phyloP scores from a whole-genome alignment of 2,113 vertebrate species.

The Nothocercus julius region DNA sequence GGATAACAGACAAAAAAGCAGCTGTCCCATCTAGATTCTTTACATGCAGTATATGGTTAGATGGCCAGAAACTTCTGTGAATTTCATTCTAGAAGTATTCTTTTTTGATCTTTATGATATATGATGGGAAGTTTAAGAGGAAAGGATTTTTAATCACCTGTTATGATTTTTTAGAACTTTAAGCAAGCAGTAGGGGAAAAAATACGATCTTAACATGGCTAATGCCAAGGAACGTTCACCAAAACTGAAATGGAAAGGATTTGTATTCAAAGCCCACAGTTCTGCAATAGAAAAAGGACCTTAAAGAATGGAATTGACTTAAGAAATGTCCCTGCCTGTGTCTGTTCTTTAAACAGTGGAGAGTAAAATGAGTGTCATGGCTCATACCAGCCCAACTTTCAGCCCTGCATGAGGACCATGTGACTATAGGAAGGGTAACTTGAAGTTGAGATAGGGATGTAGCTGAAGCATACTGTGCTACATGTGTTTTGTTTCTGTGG shows the following conservation, averaged over 20 bases:
- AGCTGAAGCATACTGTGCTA: neutral
- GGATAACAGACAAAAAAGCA: neutral
- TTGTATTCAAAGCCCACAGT: neutral
- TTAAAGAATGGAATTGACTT: neutral
- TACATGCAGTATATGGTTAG: neutral
- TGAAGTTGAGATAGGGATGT: neutral
- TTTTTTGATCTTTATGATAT: neutral
- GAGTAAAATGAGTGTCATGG: neutral
- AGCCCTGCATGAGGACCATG: neutral
- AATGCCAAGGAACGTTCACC: neutral
- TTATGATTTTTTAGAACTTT: neutral
- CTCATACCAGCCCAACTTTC: neutral
- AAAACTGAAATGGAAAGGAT: neutral
- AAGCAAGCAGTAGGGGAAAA: neutral
- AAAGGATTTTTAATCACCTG: neutral
- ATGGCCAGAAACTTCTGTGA: neutral
- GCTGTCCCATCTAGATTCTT: neutral
- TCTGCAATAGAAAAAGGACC: neutral
- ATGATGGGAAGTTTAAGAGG: neutral
- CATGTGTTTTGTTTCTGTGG: neutral
- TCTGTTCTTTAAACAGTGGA: neutral
- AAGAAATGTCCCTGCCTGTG: neutral
- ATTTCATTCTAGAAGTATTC: neutral
- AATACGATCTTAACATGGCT: neutral
- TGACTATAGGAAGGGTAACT: neutral